Percentiles rank a stretch among this genome's conserved stretches.
Evolutionary conservation across 2,888 invertebrate genomes (phyloP).

Genomic region (Pemphredon lugubris): DNA sequence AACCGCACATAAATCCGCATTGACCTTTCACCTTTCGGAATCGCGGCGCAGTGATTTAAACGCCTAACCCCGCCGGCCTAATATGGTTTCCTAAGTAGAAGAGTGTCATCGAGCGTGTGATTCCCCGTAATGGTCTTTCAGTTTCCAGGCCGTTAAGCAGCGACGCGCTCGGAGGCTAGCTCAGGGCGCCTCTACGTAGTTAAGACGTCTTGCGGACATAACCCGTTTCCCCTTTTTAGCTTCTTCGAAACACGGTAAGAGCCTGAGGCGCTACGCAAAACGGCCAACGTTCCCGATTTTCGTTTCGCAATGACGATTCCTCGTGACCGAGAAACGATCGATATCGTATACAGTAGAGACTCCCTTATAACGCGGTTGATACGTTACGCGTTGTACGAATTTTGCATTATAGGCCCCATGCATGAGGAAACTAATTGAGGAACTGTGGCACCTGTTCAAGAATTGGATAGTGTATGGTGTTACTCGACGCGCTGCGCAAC

Average conservation of each 20-base stretch:
- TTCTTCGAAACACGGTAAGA: background rate
- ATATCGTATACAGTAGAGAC: no score
- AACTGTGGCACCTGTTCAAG: no score
- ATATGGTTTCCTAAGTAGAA: slow-evolving; percentile 69
- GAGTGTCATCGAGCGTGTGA: slow-evolving; percentile 73
- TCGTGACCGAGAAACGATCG: no score
- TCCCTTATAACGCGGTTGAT: no score
- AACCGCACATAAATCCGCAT: slow-evolving; percentile 62
- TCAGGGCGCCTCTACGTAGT: slow-evolving; percentile 41
- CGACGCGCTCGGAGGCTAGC: slow-evolving; percentile 42
- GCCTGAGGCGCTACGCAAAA: background rate
- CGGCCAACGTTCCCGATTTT: background rate
- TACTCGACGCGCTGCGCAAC: no score
- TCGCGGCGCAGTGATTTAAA: slow-evolving; percentile 64
- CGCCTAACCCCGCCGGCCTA: slow-evolving; percentile 54
- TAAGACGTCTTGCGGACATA: slow-evolving; percentile 50
- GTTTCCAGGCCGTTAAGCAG: slow-evolving; percentile 67
- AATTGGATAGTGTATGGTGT: no score
- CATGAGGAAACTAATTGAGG: no score
- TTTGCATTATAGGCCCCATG: no score
- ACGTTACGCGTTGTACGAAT: no score
- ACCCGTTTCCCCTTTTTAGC: slow-evolving; percentile 22
- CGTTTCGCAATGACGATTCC: no score
- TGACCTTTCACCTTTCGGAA: slow-evolving; percentile 60
- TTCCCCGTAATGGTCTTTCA: slow-evolving; percentile 70